Conservation (phyloP, 1,140 invertebrate genomes). For the Ceratoteleas bidentatus region DNA sequence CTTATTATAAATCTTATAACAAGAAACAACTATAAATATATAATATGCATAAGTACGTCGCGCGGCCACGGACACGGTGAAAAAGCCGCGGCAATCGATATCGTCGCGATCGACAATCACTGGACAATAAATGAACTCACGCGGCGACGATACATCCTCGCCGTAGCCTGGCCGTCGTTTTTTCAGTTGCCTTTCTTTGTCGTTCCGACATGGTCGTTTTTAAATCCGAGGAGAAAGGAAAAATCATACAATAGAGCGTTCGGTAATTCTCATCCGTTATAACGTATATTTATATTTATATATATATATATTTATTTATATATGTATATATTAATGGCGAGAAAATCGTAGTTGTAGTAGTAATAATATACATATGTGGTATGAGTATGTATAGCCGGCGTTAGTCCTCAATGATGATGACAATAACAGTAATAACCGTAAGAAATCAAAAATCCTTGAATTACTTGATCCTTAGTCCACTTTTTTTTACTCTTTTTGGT, state of each 20-base stretch:
- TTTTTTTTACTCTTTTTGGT: slow-evolving; percentile 29
- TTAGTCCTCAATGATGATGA: slow-evolving; percentile 72
- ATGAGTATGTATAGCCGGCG: slow-evolving; percentile 52
- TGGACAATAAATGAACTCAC: slow-evolving; percentile 69
- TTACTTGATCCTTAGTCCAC: slow-evolving; percentile 72
- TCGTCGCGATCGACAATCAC: slow-evolving; percentile 57
- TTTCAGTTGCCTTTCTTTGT: too few species aligned
- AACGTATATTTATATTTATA: slow-evolving; percentile 59
- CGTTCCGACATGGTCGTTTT: slow-evolving; percentile 21
- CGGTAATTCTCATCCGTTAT: too few species aligned
- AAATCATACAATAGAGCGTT: too few species aligned
- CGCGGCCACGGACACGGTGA: too few species aligned
- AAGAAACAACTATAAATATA: slow-evolving; percentile 71
- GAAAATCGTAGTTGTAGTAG: slow-evolving; percentile 60
- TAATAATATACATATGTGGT: slow-evolving; percentile 62
- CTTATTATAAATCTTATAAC: slow-evolving; percentile 69
- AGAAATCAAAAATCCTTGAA: slow-evolving; percentile 75
- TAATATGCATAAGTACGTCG: slow-evolving; percentile 59
- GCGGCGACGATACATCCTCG: slow-evolving; percentile 59
- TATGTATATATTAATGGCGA: slow-evolving; percentile 64
- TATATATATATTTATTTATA: slow-evolving; percentile 57
- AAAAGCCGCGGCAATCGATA: too few species aligned
- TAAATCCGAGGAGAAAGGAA: too few species aligned
- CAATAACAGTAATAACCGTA: slow-evolving; percentile 73
- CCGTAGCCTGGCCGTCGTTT: slow-evolving; percentile 23